These are phyloP conservation scores for Kryptopterus vitreolus DNA, from an alignment of 2,797 vertebrate genomes.

Conservation along the genomic window DNA sequence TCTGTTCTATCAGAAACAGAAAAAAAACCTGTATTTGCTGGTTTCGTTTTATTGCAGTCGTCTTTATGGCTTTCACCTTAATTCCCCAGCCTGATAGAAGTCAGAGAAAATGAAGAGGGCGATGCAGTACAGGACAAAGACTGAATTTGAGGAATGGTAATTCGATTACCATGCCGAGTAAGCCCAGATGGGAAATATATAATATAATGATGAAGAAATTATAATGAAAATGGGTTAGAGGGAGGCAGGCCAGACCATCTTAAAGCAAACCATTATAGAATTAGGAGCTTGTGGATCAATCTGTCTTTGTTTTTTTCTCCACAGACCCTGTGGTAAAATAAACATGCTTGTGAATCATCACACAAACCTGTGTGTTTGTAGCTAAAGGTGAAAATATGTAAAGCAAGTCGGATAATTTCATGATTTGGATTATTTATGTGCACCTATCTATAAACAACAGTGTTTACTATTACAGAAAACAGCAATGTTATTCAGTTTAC, in stretches of 20 bases:
- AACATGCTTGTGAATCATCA: conserved; percentile 2
- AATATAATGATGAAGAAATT: conserved; percentile 68
- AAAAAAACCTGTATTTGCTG: conserved; percentile 54
- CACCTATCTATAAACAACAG: background rate
- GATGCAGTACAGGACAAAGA: conserved; percentile 43
- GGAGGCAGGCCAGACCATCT: conserved; percentile 55
- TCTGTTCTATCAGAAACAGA: background rate
- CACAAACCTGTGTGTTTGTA: background rate
- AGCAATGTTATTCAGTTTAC: background rate
- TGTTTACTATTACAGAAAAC: background rate
- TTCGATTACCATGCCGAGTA: conserved; percentile 62
- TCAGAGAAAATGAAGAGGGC: conserved; percentile 53
- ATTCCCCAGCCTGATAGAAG: conserved; percentile 52
- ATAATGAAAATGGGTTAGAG: conserved; percentile 61
- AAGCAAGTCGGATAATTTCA: background rate
- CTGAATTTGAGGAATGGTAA: conserved; percentile 58
- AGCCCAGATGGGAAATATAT: conserved; percentile 65
- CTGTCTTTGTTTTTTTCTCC: conserved; percentile 60
- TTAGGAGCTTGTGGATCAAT: conserved; percentile 66
- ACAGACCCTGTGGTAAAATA: conserved; percentile 29
- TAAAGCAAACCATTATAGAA: conserved; percentile 65
- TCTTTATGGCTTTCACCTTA: conserved; percentile 59
- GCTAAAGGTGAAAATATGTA: conserved; percentile 5
- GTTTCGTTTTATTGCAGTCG: conserved; percentile 44
- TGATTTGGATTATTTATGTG: background rate